These are phyloP conservation scores for Strigamia crassipes DNA, from an alignment of 2,888 invertebrate species.

Conservation along the genomic window DNA sequence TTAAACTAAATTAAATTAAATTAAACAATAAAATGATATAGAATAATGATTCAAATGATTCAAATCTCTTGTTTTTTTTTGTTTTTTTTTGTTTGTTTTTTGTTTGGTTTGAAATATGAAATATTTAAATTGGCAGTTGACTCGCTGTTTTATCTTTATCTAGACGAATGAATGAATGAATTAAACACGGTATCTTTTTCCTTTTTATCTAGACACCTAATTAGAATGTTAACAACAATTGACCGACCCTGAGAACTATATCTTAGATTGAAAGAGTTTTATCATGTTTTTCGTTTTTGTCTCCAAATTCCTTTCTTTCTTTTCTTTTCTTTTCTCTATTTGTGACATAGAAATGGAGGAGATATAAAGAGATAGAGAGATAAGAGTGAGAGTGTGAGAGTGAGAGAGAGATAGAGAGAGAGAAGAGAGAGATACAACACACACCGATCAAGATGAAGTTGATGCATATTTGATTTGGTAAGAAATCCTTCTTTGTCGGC, in stretches of 20 bases:
- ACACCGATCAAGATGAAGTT: slow-evolving; percentile 3
- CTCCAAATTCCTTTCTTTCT: background rate
- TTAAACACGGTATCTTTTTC: background rate
- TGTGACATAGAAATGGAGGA: background rate
- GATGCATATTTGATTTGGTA: background rate
- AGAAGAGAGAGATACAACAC: background rate
- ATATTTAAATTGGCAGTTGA: background rate
- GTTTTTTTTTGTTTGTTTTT: no score
- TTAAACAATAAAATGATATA: no score
- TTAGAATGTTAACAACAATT: background rate
- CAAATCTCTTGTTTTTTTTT: no score
- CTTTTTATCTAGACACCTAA: background rate
- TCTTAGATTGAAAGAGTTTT: no score
- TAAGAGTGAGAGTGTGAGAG: background rate
- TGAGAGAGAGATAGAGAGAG: background rate
- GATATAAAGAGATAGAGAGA: background rate
- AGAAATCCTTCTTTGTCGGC: background rate
- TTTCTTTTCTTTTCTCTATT: background rate
- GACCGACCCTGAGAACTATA: slow-evolving; percentile 15
- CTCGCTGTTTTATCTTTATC: slow-evolving; percentile 5
- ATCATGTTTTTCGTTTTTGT: no score
- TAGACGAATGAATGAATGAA: background rate
- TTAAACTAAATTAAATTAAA: no score
- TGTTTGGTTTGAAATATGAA: no score
- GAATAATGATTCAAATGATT: no score